Evolutionary conservation across 1,140 invertebrate genomes (phyloP).

Genomic region (Tetragnatha versicolor): DNA sequence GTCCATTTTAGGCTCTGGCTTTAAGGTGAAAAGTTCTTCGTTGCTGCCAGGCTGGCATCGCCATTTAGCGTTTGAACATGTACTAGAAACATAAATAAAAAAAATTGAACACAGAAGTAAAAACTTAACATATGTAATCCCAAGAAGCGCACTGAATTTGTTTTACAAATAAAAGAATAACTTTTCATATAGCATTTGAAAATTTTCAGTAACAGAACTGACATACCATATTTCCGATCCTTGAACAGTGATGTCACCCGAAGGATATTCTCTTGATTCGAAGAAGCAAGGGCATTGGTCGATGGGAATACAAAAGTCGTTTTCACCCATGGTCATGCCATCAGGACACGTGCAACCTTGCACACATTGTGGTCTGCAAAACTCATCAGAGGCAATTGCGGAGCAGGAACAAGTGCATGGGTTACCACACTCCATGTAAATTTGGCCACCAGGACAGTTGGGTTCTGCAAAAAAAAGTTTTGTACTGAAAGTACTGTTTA

Average conservation of each 20-base stretch:
- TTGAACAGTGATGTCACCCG: conserved; percentile 72
- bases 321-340: conserved; percentile 74
- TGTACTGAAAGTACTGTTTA: too few relatives aligned
- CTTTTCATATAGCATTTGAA: background rate
- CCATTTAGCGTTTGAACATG: conserved; percentile 79
- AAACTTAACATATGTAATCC: background rate
- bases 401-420: conserved; percentile 76
- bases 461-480: conserved; percentile 66
- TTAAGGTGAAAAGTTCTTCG: background rate
- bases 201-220: background rate
- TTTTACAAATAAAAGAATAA: too few relatives aligned
- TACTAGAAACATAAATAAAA: conserved; percentile 69
- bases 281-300: conserved; percentile 78
- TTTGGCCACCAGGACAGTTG: conserved; percentile 78
- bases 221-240: conserved; percentile 69
- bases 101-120: too few relatives aligned
- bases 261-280: conserved; percentile 74
- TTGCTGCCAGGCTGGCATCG: conserved; percentile 67
- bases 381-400: conserved; percentile 69
- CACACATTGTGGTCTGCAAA: conserved; percentile 74
- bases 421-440: conserved; percentile 80
- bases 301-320: conserved; percentile 79
- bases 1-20: background rate
- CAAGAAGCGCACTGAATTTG: background rate
- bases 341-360: conserved; percentile 87